Evolutionary conservation across 2,888 invertebrate species (phyloP), one percentile per base, ranked within the genome.

Genomic region (Graphium colonna): DNA sequence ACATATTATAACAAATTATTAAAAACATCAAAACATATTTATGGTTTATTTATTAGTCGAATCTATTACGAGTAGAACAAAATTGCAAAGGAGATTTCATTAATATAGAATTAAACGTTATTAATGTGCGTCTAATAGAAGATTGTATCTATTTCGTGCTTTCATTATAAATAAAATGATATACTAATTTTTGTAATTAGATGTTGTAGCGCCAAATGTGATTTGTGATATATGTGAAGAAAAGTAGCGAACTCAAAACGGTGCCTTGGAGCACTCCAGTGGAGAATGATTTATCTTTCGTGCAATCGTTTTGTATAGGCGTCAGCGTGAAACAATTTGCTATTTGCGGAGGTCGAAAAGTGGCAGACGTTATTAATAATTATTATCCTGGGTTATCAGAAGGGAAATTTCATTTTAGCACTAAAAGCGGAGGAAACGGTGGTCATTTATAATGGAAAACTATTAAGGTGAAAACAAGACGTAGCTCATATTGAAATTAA

Each of bases 131-230:
- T 36, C 36, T 36, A 36, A 36, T 10, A 31, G 31, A 31, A 36
- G 36, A 21, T 7, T 31, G 18, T 5, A 15, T 40, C 18, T 3
- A 28, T 31, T 51, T n/a, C 5, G 28, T 18, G 33, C 18, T 40
- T 8, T 18, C 33, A 46, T 46, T 62, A 63, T 59, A 66, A 67
- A 68, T 65, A 65, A 51, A 57, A 61, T 18, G 53, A 57, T 61
- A 60, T n/a, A n/a, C n/a, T 68, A 68, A 72, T 71, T 71, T 67
- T 57, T 61, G 48, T 66, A 65, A 68, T 69, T 68, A 70, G 65
- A 62, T 62, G 64, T 59, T 68, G 56, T 62, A 58, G 60, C 58
- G 44, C 55, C 44, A 58, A 63, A 61, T 55, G 62, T 71, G 67
- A 73, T 73, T 67, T 67, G 40, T 17, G 46, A 40, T 9, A 40